Evolutionary conservation across 2,888 invertebrate species (phyloP), one percentile per base, ranked within the genome.

Genomic region (Heliconius ethilla): DNA sequence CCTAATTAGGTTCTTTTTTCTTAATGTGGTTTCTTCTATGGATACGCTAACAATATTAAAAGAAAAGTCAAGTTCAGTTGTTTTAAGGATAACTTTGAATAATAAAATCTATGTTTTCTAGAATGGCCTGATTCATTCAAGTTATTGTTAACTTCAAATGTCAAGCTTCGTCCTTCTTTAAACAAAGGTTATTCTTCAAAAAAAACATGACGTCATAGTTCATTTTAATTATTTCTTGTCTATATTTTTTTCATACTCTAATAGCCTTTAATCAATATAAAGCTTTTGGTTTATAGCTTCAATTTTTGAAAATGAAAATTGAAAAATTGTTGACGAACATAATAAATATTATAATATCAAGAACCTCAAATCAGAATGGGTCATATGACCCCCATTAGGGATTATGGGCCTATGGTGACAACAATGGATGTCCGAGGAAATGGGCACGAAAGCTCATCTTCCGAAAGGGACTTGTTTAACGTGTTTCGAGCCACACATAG

Each of bases 381-480:
- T 33, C 59, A 25, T 59, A 33, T 18, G 72, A 72, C 37, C 72
- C 72, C 33, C 59, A 72, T 72, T 59, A 72, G 33, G 72, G 72
- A 72, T 72, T 72, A 72, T 33, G 29, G 59, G 22, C 69, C 25
- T 59, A 72, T 59, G 59, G 33, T 37, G 72, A 72, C 72, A 72
- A 59, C 70, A 37, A 72, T 72, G 37, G 72, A 59, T 59, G 72
- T 72, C 72, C 37, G 25, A n/a, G 15, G 25, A 59, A 72, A 72
- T 72, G 37, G n/a, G 72, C 59, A 72, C 15, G n/a, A 15, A 37
- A 33, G 25, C 72, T 72, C 9, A 37, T 72, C 59, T 59, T 25
- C n/a, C 18, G 27, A 55, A 72, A 72, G 72, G 59, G 59, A 72
- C 33, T 40, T 69, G 69, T n/a, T 37, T 72, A 33, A 25, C 59